Evolutionary conservation across 2,113 vertebrate species (phyloP), one percentile per base, ranked within the genome.

Genomic region (Ctenodactylus gundi): DNA sequence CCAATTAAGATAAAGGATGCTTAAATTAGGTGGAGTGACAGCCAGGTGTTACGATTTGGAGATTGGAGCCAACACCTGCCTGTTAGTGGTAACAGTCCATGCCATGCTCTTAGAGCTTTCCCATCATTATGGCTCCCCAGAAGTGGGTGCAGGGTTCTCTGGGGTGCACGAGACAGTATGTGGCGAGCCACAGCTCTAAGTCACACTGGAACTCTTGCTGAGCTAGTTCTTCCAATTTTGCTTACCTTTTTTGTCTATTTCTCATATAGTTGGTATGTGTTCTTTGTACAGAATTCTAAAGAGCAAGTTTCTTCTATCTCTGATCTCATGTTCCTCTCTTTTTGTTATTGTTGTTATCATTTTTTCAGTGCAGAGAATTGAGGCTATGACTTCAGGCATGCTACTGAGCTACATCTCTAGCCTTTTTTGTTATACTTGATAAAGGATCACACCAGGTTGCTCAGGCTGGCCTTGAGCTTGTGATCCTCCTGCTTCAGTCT

Each of bases 1-100:
- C 39, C 15, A 36, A 3, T 93, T 46, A 89, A 87, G 70, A 93
- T 87, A 84, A 93, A 93, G 84, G 70, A 87, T 91, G 84, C 77
- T 92, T 83, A 81, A 13, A 57, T 84, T 64, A 80, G 58, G 51
- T 31, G 34, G 41, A 93, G 91, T 89, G 86, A 85, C 96, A 97
- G n/a, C 70, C 92, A 84, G 58, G 64, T 62, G 88, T 75, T 86
- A 20, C 89, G 76, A 96, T 86, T 58, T 25, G 51, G 78, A 75
- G 57, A 88, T 82, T 58, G 91, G 78, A 82, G 55, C 11, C 34
- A 82, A 64, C 13, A 23, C 39, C 41, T 80, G 72, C 65, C 78
- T n/a, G n/a, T n/a, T n/a, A n/a, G 53, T 34, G 55, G 49, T n/a
- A 67, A 82, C 25, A 29, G 14, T n/a, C n/a, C n/a, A n/a, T n/a